Evolutionary conservation across 1,140 invertebrate species (phyloP).

Genomic region (Drosophila oshimai): DNA sequence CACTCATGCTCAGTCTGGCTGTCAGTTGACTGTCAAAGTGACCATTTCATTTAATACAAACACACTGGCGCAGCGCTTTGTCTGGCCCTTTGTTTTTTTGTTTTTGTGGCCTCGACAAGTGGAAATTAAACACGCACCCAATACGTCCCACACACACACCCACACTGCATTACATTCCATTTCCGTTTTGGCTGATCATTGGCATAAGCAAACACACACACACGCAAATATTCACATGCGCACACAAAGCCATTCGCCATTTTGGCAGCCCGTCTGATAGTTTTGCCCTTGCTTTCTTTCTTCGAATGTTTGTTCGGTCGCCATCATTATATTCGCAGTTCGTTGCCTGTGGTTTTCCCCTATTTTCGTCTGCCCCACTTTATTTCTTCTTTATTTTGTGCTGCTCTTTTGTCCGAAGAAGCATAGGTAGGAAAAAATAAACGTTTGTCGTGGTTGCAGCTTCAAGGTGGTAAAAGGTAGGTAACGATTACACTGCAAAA

Average conservation of each 20-base stretch:
- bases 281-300: constrained; percentile 23
- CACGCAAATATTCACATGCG: neutral
- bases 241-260: constrained; percentile 12
- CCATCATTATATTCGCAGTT: constrained; percentile 45
- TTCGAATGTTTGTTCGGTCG: constrained; percentile 48
- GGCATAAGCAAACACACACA: constrained; percentile 29
- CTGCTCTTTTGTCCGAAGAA: constrained; percentile 24
- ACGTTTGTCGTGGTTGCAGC: constrained; percentile 1
- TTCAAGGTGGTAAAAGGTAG: neutral
- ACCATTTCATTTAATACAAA: constrained; percentile 73
- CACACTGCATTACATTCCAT: neutral
- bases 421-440: constrained; percentile 17
- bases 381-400: constrained; percentile 7
- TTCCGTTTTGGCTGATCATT: constrained; percentile 57
- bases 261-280: constrained; percentile 23
- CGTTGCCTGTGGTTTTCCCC: constrained; percentile 10
- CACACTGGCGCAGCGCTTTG: constrained; percentile 14
- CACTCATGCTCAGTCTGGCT: constrained; percentile 29
- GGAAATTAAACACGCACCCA: constrained; percentile 71
- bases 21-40: constrained; percentile 73
- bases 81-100: constrained; percentile 27
- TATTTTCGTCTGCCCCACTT: constrained; percentile 5
- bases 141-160: constrained; percentile 10
- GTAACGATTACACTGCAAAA: constrained; percentile 6
- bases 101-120: constrained; percentile 49